Conservation (phyloP, 1,140 invertebrate genomes). For the Ceratosolen fusciceps region DNA sequence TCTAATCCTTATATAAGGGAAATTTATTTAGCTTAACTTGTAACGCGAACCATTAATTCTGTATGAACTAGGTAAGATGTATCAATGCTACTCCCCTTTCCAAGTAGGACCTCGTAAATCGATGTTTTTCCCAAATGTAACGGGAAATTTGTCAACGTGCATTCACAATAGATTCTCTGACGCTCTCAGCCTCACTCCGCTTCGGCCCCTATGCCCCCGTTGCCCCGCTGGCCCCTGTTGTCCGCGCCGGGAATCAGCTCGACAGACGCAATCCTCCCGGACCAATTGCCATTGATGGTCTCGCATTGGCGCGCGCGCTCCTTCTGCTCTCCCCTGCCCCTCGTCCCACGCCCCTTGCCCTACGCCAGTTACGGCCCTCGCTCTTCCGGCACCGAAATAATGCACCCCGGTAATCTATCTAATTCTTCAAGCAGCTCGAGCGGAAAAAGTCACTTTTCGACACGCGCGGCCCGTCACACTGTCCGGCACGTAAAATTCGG, state of each 20-base stretch:
- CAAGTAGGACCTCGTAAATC: constrained; percentile 9
- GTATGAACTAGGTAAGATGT: constrained; percentile 15
- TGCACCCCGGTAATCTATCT: constrained; percentile 65
- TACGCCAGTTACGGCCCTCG: constrained; percentile 22
- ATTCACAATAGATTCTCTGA: constrained; percentile 16
- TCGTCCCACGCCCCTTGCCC: neutral
- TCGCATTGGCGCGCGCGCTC: constrained; percentile 36
- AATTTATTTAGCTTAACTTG: constrained; percentile 10
- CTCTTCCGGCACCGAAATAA: constrained; percentile 31
- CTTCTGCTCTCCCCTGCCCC: neutral
- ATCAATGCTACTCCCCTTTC: neutral
- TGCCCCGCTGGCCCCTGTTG: neutral
- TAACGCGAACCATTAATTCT: constrained; percentile 31
- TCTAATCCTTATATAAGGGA: neutral
- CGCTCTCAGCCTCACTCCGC: neutral
- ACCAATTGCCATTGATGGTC: constrained; percentile 51
- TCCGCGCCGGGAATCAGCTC: neutral
- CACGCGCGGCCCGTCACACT: constrained; percentile 52
- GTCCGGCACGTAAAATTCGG: constrained; percentile 55
- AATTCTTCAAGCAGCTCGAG: constrained; percentile 65
- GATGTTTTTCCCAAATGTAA: constrained; percentile 28
- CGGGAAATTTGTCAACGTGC: constrained; percentile 48
- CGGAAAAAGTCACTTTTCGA: constrained; percentile 61
- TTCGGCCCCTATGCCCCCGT: neutral
- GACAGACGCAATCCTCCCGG: constrained; percentile 24